Base-by-base conservation (phyloP, 2,888 invertebrate species). In the Apotomis betuletana region DNA sequence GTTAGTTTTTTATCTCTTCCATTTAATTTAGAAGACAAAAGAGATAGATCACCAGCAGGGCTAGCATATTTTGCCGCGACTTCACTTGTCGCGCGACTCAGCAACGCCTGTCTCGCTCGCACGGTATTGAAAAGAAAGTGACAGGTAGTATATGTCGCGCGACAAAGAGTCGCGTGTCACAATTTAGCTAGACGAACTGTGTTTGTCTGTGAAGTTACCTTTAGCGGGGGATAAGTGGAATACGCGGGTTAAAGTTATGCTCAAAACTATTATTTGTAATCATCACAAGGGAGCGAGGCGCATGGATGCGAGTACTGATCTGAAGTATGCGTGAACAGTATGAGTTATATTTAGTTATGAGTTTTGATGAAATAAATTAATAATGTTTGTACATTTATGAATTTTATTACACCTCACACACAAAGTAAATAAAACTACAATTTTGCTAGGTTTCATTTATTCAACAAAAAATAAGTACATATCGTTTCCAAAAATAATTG, bases 281-380 rank as follows among this genome's bases (percentile, higher is more conserved):
- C 58, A 65, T 67, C 54, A 60, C 44, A 59, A 72, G 65, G 74
- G 74, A 67, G 79, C 78, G 80, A 76, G 76, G 70, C 69, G 75
- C 75, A 70, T 72, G 70, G 76, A 78, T 73, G 67, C 60, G 69
- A 73, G 67, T 77, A 75, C 77, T 77, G 85, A 87, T 87, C 86
- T 86, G 86, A 85, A 70, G 85, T 79, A 77, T 84, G 84, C 74
- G 71, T 83, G 84, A 62, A 57, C 75, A 75, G 78, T 78, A 76
- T 74, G 76, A 73, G 41, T 41, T 41, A 41, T 77, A 73, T 75
- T 77, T 81, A 71, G 81, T 79, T 82, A 73, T 70, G 76, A 67
- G 72, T 80, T 80, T 81, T 80, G 76, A 76, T 74, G 44, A 80
- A 86, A 86, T 87, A 87, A 87, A 87, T 85, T 84, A 86, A 87